These are phyloP conservation scores for Epizoanthus rinbou DNA, from an alignment of 92 coral and sea anemone species.

Conservation along the genomic window DNA sequence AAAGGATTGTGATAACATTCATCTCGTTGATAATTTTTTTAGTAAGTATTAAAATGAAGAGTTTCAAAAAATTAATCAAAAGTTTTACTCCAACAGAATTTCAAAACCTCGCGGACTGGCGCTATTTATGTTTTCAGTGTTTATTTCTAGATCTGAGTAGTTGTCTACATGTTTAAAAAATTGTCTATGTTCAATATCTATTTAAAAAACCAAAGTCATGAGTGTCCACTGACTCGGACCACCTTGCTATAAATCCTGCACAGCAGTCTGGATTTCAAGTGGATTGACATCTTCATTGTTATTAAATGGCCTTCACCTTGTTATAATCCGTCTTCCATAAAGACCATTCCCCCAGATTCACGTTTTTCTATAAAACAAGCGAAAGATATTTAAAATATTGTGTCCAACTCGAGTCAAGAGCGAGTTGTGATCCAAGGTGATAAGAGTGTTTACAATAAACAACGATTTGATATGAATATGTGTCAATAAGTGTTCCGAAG, in stretches of 20 bases:
- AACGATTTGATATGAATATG: conserved; percentile 8
- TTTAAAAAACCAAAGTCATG: too few relatives aligned
- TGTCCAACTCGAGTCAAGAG: not conserved
- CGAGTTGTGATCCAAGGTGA: not conserved
- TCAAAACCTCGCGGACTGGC: too few relatives aligned
- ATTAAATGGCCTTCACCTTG: conserved; percentile 8
- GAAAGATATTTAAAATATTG: not conserved
- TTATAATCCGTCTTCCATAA: not conserved
- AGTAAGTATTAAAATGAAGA: not conserved
- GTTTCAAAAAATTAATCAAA: not conserved
- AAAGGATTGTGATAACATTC: conserved; percentile 10
- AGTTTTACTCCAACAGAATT: not conserved
- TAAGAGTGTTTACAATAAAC: not conserved
- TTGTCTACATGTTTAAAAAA: not conserved
- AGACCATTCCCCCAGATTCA: not conserved
- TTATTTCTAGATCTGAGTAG: not conserved
- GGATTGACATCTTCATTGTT: not conserved
- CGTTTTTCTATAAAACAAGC: not conserved
- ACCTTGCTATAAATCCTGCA: not conserved
- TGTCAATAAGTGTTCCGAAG: not conserved
- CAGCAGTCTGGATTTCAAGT: not conserved
- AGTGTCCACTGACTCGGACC: too few relatives aligned
- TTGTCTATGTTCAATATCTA: not conserved
- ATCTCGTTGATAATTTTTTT: not conserved
- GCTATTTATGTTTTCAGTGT: too few relatives aligned